Base-by-base conservation (phyloP, 2,888 invertebrate species). In the Acanthosepion esculentum region DNA sequence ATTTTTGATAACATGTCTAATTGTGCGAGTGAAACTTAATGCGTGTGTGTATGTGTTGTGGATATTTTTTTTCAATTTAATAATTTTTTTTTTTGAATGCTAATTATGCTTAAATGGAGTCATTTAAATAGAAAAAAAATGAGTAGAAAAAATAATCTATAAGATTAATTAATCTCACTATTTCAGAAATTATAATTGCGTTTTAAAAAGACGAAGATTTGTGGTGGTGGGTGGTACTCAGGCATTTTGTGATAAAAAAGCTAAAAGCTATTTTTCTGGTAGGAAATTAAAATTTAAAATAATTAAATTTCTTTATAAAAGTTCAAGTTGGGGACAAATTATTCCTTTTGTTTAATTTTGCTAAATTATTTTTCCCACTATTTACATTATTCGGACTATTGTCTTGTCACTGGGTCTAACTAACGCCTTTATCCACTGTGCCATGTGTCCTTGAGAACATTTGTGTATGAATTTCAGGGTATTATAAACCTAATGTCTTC, bases 101-200 rank as follows among this genome's bases (percentile, higher is more conserved):
- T 41, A 23, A 78, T 10, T n/a, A n/a, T 15, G 33, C 15, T 78
- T 33, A 41, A 41, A 41, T 7, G 20, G 6, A 23, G 20, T 59
- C 20, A 23, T 20, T 20, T 59, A 23, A 20, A 20, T 23, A 12
- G n/a, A 78, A n/a, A n/a, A 78, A 78, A 33, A 33, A 78, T 33
- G 33, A 78, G 6, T 33, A 78, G 18, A 78, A 78, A n/a, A 15
- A 78, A 8, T n/a, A 78, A 78, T 33, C n/a, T 15, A 78, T n/a
- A n/a, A 78, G 78, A 78, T 78, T 78, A 78, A 78, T 78, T 78
- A 78, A 78, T 78, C 78, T 78, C 12, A n/a, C n/a, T n/a, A n/a
- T 78, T 78, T n/a, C 10, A n/a, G 78, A 78, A n/a, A 78, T n/a
- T n/a, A 78, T n/a, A 33, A n/a, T n/a, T 33, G 18, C 15, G 78